Evolutionary conservation across 30 jellyfish, hydroid and myxozoan species (phyloP).

Genomic region (Hydractinia echinata): DNA sequence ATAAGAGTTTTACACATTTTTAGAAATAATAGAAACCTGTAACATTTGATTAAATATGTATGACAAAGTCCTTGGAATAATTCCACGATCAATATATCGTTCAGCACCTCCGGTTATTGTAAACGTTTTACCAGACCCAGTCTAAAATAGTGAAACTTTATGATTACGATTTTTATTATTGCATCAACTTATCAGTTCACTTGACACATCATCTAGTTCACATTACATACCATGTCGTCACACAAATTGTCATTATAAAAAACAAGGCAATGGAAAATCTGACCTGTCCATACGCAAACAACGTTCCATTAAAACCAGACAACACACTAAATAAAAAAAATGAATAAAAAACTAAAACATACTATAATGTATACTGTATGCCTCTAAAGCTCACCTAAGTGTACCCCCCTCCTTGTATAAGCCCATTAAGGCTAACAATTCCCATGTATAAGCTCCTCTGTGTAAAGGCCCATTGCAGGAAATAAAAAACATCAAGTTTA

Average conservation of each 20-base stretch:
- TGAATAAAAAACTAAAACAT: neutral
- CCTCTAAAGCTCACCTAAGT: too few relatives aligned
- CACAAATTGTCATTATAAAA: too few relatives aligned
- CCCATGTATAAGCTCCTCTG: too few relatives aligned
- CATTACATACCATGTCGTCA: too few relatives aligned
- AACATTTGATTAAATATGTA: constrained; percentile 52
- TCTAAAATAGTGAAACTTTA: constrained; percentile 23
- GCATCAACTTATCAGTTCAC: too few relatives aligned
- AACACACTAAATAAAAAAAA: constrained; percentile 60
- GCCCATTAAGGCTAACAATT: too few relatives aligned
- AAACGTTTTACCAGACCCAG: constrained; percentile 96
- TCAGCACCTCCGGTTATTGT: constrained; percentile 98
- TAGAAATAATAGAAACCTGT: constrained; percentile 31
- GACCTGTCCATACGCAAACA: constrained; percentile 96
- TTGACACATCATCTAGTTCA: too few relatives aligned
- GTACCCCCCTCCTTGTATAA: too few relatives aligned
- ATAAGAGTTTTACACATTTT: too few relatives aligned
- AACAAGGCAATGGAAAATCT: neutral
- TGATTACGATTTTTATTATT: neutral
- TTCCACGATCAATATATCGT: constrained; percentile 82
- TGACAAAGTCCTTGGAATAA: constrained; percentile 88
- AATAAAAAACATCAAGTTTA: too few relatives aligned
- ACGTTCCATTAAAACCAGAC: constrained; percentile 84
- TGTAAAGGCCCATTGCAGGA: too few relatives aligned
- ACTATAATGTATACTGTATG: too few relatives aligned